Evolutionary conservation across 2,113 vertebrate species (phyloP).

Genomic region (Protobothrops mucrosquamatus): DNA sequence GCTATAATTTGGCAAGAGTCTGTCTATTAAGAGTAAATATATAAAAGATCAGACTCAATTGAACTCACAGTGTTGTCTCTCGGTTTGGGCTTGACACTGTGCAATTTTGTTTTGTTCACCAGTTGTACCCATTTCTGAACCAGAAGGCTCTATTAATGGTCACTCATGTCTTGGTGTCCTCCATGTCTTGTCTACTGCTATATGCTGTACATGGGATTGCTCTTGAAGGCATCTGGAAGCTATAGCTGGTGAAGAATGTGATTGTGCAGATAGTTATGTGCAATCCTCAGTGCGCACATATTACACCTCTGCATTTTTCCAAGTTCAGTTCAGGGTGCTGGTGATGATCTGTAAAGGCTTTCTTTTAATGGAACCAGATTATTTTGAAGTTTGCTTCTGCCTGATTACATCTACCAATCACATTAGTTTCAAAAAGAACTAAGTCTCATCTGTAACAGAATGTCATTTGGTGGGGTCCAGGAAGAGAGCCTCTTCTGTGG

Average conservation of each 20-base stretch:
- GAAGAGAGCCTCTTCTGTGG: background rate
- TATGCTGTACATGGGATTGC: background rate
- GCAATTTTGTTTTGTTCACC: background rate
- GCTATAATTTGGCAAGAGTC: background rate
- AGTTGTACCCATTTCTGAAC: background rate
- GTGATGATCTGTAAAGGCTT: background rate
- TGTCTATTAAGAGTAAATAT: too few species aligned
- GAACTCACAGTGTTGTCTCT: background rate
- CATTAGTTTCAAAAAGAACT: background rate
- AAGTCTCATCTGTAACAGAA: background rate
- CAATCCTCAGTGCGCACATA: background rate
- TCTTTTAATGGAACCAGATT: background rate
- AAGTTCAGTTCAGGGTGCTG: background rate
- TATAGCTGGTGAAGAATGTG: background rate
- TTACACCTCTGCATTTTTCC: background rate
- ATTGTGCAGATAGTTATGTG: background rate
- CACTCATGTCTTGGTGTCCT: background rate
- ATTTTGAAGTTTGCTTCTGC: background rate
- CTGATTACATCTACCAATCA: background rate
- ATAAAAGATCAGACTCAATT: background rate
- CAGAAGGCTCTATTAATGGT: background rate
- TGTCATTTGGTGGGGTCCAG: background rate
- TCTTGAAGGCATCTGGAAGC: background rate
- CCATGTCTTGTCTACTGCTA: background rate
- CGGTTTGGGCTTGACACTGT: background rate